Evolutionary conservation across 2,797 vertebrate genomes (phyloP), one percentile per base, ranked within the genome.

Genomic region (Pantherophis vulpinus): DNA sequence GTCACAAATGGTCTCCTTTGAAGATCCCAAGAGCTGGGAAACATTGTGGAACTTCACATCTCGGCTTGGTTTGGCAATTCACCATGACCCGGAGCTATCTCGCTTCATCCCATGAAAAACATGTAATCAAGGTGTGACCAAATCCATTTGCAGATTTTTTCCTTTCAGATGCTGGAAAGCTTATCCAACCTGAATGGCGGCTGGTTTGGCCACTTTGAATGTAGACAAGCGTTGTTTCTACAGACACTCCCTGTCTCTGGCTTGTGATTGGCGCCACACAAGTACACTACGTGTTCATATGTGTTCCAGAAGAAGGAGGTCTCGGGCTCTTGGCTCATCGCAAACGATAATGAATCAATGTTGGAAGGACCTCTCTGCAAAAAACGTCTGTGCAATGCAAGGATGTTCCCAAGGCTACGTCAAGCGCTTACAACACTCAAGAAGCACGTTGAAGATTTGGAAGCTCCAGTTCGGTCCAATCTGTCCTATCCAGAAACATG

Each of bases 41-140:
- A 8, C 20, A 91, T 91, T 74, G 55, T 32, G 91, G 66, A 93
- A 87, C 83, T 42, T 25, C 2, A 3, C 63, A 70, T 87, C 89
- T 25, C 20, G 32, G 89, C 58, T 89, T 88, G 47, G 37, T 94
- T 88, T 89, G 63, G 90, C 91, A 89, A 88, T 42, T 27, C 74
- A 32, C 4, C 13, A 16, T 42, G 27, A 91, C 14, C 91, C 60
- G 88, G 74, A 63, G 66, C 90, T 25, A 13, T 91, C 86, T 94
- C 88, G 55, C 90, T 74, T 8, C 60, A 47, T 86, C 90, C 86
- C 59, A 55, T 29, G 56, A 92, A 94, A 92, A 93, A 87, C 63
- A 14, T 56, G 61, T 8, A 32, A 20, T 13, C 12, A 14, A 92
- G 91, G 91, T 13, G 89, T 88, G 90, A 86, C 88, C 70, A 32